These are phyloP conservation scores for Spodoptera frugiperda DNA, from an alignment of 1,140 invertebrate genomes.

Conservation along the genomic window DNA sequence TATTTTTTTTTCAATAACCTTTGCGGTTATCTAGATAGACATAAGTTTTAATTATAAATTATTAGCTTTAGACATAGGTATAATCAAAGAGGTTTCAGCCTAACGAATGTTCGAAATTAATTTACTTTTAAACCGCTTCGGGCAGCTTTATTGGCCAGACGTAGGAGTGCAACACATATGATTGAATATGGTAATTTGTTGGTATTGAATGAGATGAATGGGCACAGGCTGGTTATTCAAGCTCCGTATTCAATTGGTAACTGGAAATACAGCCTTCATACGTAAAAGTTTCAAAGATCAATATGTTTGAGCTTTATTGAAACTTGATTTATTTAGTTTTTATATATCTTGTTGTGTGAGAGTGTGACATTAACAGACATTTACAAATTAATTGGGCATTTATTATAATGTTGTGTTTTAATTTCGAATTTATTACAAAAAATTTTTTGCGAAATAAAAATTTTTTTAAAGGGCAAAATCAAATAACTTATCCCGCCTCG, in stretches of 20 bases:
- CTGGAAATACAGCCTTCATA: slow-evolving; percentile 19
- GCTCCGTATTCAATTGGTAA: neutral
- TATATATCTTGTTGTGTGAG: neutral
- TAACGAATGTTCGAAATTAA: neutral
- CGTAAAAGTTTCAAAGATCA: slow-evolving; percentile 29
- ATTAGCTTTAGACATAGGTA: neutral
- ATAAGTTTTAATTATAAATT: slow-evolving; percentile 19
- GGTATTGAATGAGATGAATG: slow-evolving; percentile 33
- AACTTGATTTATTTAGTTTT: slow-evolving; percentile 20
- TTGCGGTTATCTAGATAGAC: neutral
- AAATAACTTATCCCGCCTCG: no score
- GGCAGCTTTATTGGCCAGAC: neutral
- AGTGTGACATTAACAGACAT: neutral
- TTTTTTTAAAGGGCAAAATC: no score
- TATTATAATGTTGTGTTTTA: neutral
- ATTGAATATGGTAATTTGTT: slow-evolving; percentile 40
- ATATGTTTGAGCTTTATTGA: slow-evolving; percentile 5
- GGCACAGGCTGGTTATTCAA: neutral
- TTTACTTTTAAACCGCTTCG: slow-evolving; percentile 18
- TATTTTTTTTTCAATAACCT: neutral
- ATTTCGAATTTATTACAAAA: no score
- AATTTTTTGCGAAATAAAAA: no score
- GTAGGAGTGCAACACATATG: slow-evolving; percentile 26
- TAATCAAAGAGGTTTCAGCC: slow-evolving; percentile 8
- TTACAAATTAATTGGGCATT: no score